Evolutionary conservation across 2,888 invertebrate species (phyloP).

Genomic region (Malthinus flaveolus): DNA sequence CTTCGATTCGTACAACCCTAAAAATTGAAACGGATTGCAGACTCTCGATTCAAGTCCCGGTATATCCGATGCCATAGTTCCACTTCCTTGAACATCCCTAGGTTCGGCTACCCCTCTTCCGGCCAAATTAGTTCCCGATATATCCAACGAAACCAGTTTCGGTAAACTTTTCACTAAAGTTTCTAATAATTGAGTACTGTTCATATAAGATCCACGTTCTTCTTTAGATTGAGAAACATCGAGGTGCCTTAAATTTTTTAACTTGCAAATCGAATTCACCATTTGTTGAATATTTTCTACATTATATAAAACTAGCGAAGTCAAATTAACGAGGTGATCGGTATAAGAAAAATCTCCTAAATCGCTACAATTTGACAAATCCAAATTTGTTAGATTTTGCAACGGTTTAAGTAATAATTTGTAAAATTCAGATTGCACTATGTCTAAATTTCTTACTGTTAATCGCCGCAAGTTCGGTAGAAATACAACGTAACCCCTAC

Average conservation of each 20-base stretch:
- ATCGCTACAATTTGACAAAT: conserved; percentile 69
- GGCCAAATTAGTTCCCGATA: conserved; percentile 94
- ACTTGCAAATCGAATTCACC: conserved; percentile 63
- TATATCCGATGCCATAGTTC: conserved; percentile 71
- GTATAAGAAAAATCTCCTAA: conserved; percentile 70
- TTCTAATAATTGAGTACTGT: conserved; percentile 73
- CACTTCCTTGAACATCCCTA: conserved; percentile 48
- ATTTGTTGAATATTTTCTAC: conserved; percentile 69
- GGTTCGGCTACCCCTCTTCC: conserved; percentile 76
- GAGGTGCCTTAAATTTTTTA: conserved; percentile 67
- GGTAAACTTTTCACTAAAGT: conserved; percentile 75
- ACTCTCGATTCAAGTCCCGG: conserved; percentile 82
- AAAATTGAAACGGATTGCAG: conserved; percentile 78
- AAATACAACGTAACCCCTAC: conserved; percentile 59
- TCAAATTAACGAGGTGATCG: conserved; percentile 66
- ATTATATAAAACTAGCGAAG: conserved; percentile 79
- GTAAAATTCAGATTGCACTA: conserved; percentile 58
- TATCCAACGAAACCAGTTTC: conserved; percentile 80
- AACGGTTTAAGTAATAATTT: conserved; percentile 62
- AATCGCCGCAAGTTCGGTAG: conserved; percentile 65
- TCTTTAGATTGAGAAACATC: conserved; percentile 83
- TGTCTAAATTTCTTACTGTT: conserved; percentile 60
- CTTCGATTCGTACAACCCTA: conserved; percentile 88
- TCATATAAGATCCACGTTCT: conserved; percentile 69
- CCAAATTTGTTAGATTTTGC: conserved; percentile 67